Conservation (phyloP, 2,113 vertebrate species). For the Theristicus caerulescens region DNA sequence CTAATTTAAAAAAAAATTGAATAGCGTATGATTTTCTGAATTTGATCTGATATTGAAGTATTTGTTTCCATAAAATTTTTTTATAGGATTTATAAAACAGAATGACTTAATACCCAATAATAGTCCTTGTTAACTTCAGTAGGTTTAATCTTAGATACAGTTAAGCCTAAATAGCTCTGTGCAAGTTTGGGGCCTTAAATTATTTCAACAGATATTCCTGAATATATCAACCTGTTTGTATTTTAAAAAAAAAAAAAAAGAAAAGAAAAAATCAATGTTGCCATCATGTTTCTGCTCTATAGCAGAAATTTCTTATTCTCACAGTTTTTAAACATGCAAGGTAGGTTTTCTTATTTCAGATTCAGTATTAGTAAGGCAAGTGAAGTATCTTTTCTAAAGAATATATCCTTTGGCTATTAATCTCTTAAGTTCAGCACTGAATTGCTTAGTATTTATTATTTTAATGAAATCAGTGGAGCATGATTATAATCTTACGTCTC, state of each 20-base stretch:
- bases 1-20: background rate
- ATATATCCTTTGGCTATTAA: background rate
- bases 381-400: background rate
- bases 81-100: background rate
- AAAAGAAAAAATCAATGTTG: background rate
- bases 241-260: background rate
- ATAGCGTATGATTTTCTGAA: background rate
- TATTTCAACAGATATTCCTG: background rate
- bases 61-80: background rate
- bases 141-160: background rate
- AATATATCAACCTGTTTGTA: background rate
- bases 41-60: background rate
- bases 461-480: background rate
- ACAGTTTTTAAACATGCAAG: background rate
- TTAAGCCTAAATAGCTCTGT: background rate
- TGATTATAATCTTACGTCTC: background rate
- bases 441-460: background rate
- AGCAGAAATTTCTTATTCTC: background rate
- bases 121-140: background rate
- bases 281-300: background rate
- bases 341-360: background rate
- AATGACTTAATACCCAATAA: background rate
- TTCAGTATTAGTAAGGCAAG: background rate
- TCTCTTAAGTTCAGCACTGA: background rate
- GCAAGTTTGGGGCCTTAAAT: background rate